A percentile compares a stretch with the other conserved stretches of the same genome.
Conservation (phyloP, 2,888 invertebrate genomes). For the Lithosia quadra region DNA sequence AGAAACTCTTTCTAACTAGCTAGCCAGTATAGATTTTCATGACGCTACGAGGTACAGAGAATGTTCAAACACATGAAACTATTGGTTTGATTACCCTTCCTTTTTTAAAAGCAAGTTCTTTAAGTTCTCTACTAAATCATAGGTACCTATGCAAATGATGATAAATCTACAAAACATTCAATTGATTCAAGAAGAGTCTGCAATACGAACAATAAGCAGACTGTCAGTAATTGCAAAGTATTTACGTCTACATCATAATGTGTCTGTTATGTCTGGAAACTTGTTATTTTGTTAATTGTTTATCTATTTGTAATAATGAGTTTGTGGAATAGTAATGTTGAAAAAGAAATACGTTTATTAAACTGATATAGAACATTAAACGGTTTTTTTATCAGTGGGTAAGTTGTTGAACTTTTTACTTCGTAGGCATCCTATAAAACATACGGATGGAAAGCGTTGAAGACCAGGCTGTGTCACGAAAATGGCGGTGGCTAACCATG, state of each 20-base stretch:
- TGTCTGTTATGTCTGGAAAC: conserved; percentile 59
- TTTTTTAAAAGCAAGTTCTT: background rate
- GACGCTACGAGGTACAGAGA: background rate
- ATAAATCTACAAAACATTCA: conserved; percentile 21
- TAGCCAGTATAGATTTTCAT: background rate
- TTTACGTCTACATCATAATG: conserved; percentile 27
- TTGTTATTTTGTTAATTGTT: conserved; percentile 59
- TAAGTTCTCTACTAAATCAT: background rate
- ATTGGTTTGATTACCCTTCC: background rate
- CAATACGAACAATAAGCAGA: conserved; percentile 19
- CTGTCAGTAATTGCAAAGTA: conserved; percentile 30
- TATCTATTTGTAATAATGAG: conserved; percentile 48
- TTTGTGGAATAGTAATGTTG: conserved; percentile 45
- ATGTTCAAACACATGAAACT: background rate
- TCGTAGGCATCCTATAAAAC: too few relatives aligned
- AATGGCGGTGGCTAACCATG: too few relatives aligned
- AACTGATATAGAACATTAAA: conserved; percentile 42
- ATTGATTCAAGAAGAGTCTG: conserved; percentile 36
- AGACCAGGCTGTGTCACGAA: too few relatives aligned
- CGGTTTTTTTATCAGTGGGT: conserved; percentile 51
- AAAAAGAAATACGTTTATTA: conserved; percentile 12
- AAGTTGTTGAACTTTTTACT: conserved; percentile 51
- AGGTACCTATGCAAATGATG: background rate
- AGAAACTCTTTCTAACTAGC: too few relatives aligned
- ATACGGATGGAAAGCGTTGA: too few relatives aligned